Evolutionary conservation across 2,113 vertebrate species (phyloP).

Genomic region (Phyllostomus discolor): DNA sequence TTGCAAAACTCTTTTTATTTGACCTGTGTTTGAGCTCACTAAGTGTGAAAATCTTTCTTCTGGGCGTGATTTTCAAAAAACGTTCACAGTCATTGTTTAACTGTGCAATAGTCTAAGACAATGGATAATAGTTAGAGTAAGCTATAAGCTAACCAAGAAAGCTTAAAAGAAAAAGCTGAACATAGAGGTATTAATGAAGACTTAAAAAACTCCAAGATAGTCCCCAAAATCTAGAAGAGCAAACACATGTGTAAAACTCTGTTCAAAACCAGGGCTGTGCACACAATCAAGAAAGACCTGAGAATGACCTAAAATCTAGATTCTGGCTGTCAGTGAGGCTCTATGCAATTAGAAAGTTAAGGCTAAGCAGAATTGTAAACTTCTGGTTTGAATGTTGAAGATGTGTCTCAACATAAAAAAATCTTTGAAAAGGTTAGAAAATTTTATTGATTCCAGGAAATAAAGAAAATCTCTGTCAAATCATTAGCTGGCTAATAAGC

Average conservation of each 20-base stretch:
- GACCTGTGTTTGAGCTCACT: background rate
- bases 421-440: background rate
- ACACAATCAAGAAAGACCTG: background rate
- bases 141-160: background rate
- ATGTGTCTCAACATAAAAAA: background rate
- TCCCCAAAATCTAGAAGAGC: background rate
- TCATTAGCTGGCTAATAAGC: background rate
- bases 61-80: background rate
- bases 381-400: background rate
- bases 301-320: background rate
- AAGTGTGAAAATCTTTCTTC: background rate
- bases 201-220: background rate
- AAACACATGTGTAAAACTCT: background rate
- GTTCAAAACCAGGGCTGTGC: background rate
- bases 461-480: background rate
- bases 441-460: background rate
- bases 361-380: background rate
- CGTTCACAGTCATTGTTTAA: background rate
- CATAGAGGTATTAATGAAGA: background rate
- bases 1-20: background rate
- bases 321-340: background rate
- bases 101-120: background rate
- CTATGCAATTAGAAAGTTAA: background rate
- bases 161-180: background rate
- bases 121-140: background rate